These are phyloP conservation scores for Callochromis pleurospilus DNA, from an alignment of 2,113 vertebrate genomes.

Conservation along the genomic window DNA sequence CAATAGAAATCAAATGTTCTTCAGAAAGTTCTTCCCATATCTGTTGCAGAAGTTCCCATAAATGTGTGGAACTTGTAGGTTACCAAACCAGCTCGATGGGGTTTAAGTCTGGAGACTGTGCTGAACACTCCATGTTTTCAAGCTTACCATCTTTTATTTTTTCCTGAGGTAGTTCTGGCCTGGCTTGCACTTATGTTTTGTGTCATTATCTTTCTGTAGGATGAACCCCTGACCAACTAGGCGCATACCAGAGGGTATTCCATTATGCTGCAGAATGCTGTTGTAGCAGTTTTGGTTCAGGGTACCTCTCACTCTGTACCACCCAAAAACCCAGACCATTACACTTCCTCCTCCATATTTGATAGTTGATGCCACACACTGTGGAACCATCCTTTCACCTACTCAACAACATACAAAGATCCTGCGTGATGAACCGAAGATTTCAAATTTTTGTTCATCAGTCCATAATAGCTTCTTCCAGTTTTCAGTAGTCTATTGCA, in stretches of 20 bases:
- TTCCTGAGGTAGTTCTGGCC: not conserved
- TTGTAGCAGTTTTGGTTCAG: not conserved
- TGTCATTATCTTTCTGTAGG: not conserved
- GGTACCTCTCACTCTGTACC: accelerated
- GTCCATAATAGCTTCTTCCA: no score
- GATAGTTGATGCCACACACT: not conserved
- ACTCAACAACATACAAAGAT: accelerated
- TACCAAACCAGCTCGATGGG: no score
- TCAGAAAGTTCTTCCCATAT: no score
- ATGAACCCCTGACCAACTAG: not conserved
- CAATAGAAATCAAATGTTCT: no score
- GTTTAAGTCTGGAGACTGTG: no score
- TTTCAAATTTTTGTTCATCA: no score
- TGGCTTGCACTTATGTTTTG: not conserved
- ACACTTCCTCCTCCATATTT: not conserved
- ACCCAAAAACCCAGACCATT: not conserved
- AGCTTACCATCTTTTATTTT: no score
- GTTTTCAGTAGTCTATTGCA: no score
- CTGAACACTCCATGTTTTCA: no score
- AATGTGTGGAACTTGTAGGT: no score
- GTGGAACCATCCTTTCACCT: not conserved
- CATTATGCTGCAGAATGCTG: accelerated
- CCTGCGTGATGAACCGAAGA: no score
- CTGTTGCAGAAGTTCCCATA: no score
- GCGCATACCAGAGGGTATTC: accelerated